Conservation (phyloP, 2,888 invertebrate genomes). For the Diadegma fenestrale region DNA sequence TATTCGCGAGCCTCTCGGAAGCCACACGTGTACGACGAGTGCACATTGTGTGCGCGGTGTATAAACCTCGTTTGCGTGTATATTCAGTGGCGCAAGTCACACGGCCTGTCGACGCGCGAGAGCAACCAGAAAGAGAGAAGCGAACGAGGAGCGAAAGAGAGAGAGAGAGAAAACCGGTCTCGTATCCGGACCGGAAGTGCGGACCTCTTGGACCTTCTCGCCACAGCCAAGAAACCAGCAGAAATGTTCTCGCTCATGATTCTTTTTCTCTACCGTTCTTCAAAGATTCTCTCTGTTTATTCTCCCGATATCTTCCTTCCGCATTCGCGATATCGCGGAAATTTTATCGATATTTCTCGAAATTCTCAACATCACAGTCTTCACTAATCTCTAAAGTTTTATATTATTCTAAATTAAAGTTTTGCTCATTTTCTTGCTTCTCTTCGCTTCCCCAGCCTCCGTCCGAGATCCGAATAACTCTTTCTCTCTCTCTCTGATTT, state of each 20-base stretch:
- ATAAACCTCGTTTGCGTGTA: conserved; percentile 26
- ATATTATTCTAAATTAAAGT: too few species aligned
- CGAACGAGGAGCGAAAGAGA: conserved; percentile 36
- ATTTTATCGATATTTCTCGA: not conserved
- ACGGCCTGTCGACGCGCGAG: conserved; percentile 34
- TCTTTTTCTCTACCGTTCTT: conserved; percentile 35
- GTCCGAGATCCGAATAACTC: conserved; percentile 16
- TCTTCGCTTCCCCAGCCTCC: not conserved
- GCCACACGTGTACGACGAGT: not conserved
- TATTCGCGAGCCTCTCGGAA: conserved; percentile 9
- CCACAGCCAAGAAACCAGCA: conserved; percentile 57
- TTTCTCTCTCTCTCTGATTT: not conserved
- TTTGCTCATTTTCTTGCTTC: not conserved
- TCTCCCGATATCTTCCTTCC: conserved; percentile 66
- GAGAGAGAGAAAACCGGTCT: conserved; percentile 80
- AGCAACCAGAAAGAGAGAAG: conserved; percentile 45
- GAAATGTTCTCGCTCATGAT: conserved; percentile 24
- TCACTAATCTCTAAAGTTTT: too few species aligned
- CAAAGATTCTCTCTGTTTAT: conserved; percentile 34
- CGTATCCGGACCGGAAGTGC: conserved; percentile 84
- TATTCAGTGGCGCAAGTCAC: conserved; percentile 48
- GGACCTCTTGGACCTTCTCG: conserved; percentile 80
- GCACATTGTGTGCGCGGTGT: not conserved
- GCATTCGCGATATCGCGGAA: conserved; percentile 7
- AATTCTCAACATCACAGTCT: too few species aligned